phyloP scores from a whole-genome alignment of 2,888 invertebrate species.

The Drosophila neonasuta region DNA sequence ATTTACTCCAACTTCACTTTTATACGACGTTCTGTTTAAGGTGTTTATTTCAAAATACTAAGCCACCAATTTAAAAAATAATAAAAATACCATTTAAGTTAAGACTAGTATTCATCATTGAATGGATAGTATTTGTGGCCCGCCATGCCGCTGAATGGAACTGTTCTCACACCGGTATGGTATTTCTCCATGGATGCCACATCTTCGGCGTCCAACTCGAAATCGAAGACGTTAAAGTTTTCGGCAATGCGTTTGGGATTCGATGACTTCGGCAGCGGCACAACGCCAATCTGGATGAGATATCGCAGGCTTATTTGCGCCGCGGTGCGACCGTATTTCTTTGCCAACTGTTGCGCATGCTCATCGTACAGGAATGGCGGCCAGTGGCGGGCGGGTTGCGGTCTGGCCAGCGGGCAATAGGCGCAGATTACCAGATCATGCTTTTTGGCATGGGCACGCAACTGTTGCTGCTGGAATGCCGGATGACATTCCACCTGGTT shows the following conservation, averaged over 20 bases:
- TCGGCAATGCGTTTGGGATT: slow-evolving; percentile 83
- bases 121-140: slow-evolving; percentile 80
- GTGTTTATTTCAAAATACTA: slow-evolving; percentile 10
- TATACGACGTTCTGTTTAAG: background rate
- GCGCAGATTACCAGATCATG: slow-evolving; percentile 86
- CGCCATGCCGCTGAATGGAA: slow-evolving; percentile 79
- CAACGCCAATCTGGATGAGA: slow-evolving; percentile 83
- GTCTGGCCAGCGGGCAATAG: slow-evolving; percentile 89
- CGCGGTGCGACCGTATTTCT: slow-evolving; percentile 85
- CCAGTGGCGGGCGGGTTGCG: slow-evolving; percentile 84
- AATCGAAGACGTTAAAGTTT: slow-evolving; percentile 85
- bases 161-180: slow-evolving; percentile 71
- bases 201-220: slow-evolving; percentile 83
- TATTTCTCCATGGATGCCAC: slow-evolving; percentile 74
- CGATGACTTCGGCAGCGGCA: slow-evolving; percentile 85
- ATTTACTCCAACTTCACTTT: background rate
- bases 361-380: slow-evolving; percentile 81
- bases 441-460: slow-evolving; percentile 86
- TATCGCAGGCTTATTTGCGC: slow-evolving; percentile 86
- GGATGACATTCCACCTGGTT: slow-evolving; percentile 82
- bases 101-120: slow-evolving; percentile 70
- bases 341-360: slow-evolving; percentile 83
- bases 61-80: background rate
- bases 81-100: slow-evolving; percentile 5
- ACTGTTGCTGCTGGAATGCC: slow-evolving; percentile 82